Evolutionary conservation across 2,888 invertebrate genomes (phyloP).

Genomic region (Trissolcus japonicus): DNA sequence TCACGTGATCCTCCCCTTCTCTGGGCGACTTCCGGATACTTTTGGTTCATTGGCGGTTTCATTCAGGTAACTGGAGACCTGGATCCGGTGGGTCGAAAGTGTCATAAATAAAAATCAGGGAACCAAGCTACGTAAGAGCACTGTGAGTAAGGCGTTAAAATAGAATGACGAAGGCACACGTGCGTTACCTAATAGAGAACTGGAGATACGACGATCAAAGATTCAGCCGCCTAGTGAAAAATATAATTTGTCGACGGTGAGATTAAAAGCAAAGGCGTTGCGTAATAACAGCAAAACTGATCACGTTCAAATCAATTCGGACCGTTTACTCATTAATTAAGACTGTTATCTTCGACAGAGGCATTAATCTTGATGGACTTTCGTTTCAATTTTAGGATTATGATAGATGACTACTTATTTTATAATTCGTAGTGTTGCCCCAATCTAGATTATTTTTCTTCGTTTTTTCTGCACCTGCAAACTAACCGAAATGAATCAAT

Average conservation of each 20-base stretch:
- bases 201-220: background rate
- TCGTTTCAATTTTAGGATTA: conserved; percentile 6
- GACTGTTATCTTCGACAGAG: conserved; percentile 17
- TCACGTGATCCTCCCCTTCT: background rate
- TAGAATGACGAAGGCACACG: conserved; percentile 7
- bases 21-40: conserved; percentile 1
- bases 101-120: background rate
- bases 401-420: background rate
- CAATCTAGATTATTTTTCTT: too few species aligned
- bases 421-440: too few species aligned
- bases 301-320: conserved; percentile 17
- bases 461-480: too few species aligned
- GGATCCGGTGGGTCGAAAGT: conserved; percentile 3
- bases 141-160: conserved; percentile 21
- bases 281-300: conserved; percentile 10
- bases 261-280: background rate
- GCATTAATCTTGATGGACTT: background rate
- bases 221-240: too few species aligned
- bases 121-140: conserved; percentile 2
- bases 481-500: too few species aligned
- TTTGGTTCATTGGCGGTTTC: background rate
- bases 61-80: background rate
- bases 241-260: too few species aligned
- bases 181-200: conserved; percentile 17
- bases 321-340: conserved; percentile 35